Conservation (phyloP, 2,113 vertebrate species). For the Embiotoca jacksoni region DNA sequence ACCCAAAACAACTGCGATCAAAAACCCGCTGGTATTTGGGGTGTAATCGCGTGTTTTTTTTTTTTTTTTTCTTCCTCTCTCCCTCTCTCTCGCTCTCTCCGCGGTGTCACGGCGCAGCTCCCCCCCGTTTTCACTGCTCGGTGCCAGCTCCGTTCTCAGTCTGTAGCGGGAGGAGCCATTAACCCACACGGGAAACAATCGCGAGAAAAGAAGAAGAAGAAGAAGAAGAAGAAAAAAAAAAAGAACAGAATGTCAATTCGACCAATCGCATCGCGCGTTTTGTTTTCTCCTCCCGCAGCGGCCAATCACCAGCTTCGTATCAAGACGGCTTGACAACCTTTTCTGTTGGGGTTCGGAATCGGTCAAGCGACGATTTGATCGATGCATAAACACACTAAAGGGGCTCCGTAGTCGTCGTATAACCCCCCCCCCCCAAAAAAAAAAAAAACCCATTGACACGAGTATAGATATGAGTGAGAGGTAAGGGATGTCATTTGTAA, state of each 20-base stretch:
- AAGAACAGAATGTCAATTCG: constrained; percentile 64
- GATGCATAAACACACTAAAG: neutral
- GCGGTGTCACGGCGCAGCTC: constrained; percentile 70
- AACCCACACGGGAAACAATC: constrained; percentile 87
- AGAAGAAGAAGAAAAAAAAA: constrained; percentile 16
- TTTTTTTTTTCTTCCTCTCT: constrained; percentile 31
- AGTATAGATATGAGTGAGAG: neutral
- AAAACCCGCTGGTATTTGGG: constrained; percentile 68
- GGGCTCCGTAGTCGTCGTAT: neutral
- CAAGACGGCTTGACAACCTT: constrained; percentile 39
- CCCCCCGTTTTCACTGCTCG: constrained; percentile 78
- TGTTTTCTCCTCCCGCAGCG: neutral
- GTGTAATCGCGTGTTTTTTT: constrained; percentile 67
- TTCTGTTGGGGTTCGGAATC: constrained; percentile 70
- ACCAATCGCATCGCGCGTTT: constrained; percentile 78
- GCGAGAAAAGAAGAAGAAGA: constrained; percentile 58
- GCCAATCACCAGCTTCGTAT: constrained; percentile 65
- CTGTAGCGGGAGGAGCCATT: constrained; percentile 98
- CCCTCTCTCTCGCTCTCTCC: constrained; percentile 21
- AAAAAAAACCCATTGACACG: no score
- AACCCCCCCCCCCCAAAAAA: neutral
- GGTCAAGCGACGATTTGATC: constrained; percentile 68
- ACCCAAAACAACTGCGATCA: constrained; percentile 55
- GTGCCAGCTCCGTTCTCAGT: constrained; percentile 87
- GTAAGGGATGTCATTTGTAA: neutral